Evolutionary conservation across 53 echinoderm and acorn worm genomes (phyloP), one percentile per base, ranked within the genome.

Genomic region (Apostichopus leukothele): DNA sequence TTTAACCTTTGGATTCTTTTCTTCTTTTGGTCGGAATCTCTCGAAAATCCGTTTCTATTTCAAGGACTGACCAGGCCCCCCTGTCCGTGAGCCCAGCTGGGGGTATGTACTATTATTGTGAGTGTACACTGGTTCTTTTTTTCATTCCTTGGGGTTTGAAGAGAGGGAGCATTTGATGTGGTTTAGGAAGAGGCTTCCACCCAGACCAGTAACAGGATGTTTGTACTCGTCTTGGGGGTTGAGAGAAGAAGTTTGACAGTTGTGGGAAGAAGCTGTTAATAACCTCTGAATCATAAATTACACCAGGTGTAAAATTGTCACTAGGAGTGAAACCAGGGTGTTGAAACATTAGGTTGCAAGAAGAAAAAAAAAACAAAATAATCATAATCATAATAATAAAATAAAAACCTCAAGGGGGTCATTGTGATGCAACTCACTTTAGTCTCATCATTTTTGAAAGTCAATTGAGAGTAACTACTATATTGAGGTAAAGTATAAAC

Each of bases 111-210:
- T 19, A 12, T 21, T 22, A 81, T 81, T 81, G 81, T 54, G 55
- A 21, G 23, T n/a, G 81, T 20, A 19, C 53, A 51, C 20, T 14
- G 59, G 55, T 81, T 39, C 0, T 39, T 39, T 39, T 39, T 39
- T 39, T 39, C 39, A 39, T 55, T 81, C 81, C 81, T 81, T 11
- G 81, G 81, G 81, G 81, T 81, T 23, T 39, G 21, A 22, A 81
- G 21, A 81, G 59, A 81, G 55, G 81, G 57, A 81, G 19, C 81
- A 81, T 81, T 81, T 81, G 81, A 81, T 81, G 81, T 81, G 81
- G 81, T 81, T 71, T 71, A 81, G 22, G 59, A 59, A 81, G 81
- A 81, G 81, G 81, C 55, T 81, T 81, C 79, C 81, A 22, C 60
- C 79, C 54, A 22, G 51, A 54, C 81, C 54, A 57, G 20, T 9